A percentile compares a stretch with the other conserved stretches of the same genome.
Conservation (phyloP, 2,888 invertebrate species). For the Silvanus unidentatus region DNA sequence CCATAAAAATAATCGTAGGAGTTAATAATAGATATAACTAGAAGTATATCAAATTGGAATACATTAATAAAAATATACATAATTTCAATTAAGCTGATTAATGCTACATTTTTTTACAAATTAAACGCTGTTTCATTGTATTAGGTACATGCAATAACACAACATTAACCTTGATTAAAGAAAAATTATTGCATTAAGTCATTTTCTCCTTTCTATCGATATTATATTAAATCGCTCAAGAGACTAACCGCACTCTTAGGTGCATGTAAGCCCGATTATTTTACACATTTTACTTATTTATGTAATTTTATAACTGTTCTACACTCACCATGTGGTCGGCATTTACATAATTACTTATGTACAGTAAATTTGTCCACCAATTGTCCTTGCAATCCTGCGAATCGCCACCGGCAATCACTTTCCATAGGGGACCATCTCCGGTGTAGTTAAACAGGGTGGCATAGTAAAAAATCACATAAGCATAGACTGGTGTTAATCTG, state of each 20-base stretch:
- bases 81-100: too few species aligned
- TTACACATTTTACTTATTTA: too few species aligned
- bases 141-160: too few species aligned
- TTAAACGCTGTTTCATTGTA: too few species aligned
- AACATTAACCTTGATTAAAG: background rate
- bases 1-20: too few species aligned
- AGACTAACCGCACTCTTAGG: too few species aligned
- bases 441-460: slow-evolving; percentile 52
- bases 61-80: too few species aligned
- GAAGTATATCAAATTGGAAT: too few species aligned
- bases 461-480: slow-evolving; percentile 54
- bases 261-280: too few species aligned
- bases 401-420: slow-evolving; percentile 48
- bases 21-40: too few species aligned
- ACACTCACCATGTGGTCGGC: slow-evolving; percentile 55
- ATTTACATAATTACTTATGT: slow-evolving; percentile 57
- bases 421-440: slow-evolving; percentile 59
- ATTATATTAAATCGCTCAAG: slow-evolving; percentile 1
- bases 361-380: slow-evolving; percentile 60
- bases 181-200: slow-evolving; percentile 12
- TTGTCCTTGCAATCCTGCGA: slow-evolving; percentile 51
- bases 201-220: slow-evolving; percentile 13
- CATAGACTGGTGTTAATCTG: slow-evolving; percentile 50
- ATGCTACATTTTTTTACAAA: too few species aligned
- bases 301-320: too few species aligned